Evolutionary conservation across 2,888 invertebrate species (phyloP).

Genomic region (Perithous albicinctus): DNA sequence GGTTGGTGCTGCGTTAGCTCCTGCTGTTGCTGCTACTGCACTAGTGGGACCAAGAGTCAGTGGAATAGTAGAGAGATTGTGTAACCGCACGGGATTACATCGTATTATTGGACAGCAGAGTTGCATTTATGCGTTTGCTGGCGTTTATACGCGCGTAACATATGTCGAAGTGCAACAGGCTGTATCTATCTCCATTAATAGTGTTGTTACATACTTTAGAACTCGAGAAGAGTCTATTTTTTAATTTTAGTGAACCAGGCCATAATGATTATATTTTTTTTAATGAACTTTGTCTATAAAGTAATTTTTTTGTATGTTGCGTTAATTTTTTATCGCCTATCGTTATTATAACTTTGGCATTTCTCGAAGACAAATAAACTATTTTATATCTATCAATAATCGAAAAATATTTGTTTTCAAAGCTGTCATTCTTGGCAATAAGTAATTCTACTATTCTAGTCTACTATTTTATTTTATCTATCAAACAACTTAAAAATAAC

Average conservation of each 20-base stretch:
- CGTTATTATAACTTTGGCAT: too few species aligned
- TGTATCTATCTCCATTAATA: slow-evolving; percentile 25
- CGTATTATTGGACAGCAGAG: slow-evolving; percentile 56
- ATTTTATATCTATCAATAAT: too few species aligned
- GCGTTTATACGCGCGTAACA: slow-evolving; percentile 33
- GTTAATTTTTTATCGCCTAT: too few species aligned
- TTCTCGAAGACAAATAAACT: too few species aligned
- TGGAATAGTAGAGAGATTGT: slow-evolving; percentile 58
- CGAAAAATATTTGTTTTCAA: too few species aligned
- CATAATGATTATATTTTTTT: neutral
- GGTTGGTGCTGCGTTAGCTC: slow-evolving; percentile 50
- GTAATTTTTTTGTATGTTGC: neutral
- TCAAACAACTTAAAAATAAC: too few species aligned
- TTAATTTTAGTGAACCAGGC: neutral
- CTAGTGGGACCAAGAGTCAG: slow-evolving; percentile 8
- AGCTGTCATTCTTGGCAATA: too few species aligned
- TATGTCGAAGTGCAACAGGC: slow-evolving; percentile 57
- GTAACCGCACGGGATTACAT: slow-evolving; percentile 63
- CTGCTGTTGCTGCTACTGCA: slow-evolving; percentile 18
- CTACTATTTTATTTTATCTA: too few species aligned
- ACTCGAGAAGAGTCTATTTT: neutral
- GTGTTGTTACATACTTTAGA: neutral
- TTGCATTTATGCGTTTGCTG: slow-evolving; percentile 52
- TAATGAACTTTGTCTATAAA: neutral
- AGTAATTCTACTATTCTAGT: too few species aligned